Percentiles rank a stretch among this genome's conserved stretches.
Evolutionary conservation across 1,140 invertebrate species (phyloP).

Genomic region (Drosophila seguyi): DNA sequence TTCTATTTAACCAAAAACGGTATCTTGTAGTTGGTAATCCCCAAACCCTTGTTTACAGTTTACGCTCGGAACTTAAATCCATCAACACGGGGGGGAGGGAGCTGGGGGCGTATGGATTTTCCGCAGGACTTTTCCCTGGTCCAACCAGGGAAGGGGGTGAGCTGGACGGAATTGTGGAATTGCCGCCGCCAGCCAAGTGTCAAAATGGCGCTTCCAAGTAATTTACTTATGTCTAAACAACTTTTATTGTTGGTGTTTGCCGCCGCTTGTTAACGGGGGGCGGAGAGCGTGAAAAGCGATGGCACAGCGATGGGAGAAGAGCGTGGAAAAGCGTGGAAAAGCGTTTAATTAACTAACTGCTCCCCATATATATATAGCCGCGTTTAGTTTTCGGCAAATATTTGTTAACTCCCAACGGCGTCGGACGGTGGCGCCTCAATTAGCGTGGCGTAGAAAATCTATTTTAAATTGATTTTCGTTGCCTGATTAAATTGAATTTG

Average conservation of each 20-base stretch:
- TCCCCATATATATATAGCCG: slow-evolving; percentile 39
- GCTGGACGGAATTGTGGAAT: slow-evolving; percentile 25
- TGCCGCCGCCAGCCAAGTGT: slow-evolving; percentile 70
- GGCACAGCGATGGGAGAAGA: not conserved
- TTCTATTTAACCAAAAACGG: not conserved
- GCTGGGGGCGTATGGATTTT: not conserved
- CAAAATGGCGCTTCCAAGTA: slow-evolving; percentile 76
- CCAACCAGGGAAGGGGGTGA: not conserved
- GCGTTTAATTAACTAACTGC: slow-evolving; percentile 73
- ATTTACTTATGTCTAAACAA: slow-evolving; percentile 72
- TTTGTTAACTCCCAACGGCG: slow-evolving; percentile 60
- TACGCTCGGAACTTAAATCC: slow-evolving; percentile 47
- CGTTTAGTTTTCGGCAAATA: slow-evolving; percentile 69
- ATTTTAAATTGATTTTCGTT: slow-evolving; percentile 80
- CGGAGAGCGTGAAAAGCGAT: not conserved
- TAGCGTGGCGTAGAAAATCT: slow-evolving; percentile 73
- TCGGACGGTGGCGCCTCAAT: slow-evolving; percentile 55
- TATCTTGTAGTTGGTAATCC: not conserved
- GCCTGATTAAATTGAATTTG: slow-evolving; percentile 76
- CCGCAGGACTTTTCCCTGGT: not conserved
- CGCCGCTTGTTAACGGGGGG: slow-evolving; percentile 27
- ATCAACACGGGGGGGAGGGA: slow-evolving; percentile 13
- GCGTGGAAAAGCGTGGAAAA: slow-evolving; percentile 52
- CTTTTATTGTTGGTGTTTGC: slow-evolving; percentile 36
- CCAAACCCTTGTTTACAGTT: slow-evolving; percentile 36